phyloP scores from a whole-genome alignment of 2,888 invertebrate genomes.

The Monochamus alternatus region DNA sequence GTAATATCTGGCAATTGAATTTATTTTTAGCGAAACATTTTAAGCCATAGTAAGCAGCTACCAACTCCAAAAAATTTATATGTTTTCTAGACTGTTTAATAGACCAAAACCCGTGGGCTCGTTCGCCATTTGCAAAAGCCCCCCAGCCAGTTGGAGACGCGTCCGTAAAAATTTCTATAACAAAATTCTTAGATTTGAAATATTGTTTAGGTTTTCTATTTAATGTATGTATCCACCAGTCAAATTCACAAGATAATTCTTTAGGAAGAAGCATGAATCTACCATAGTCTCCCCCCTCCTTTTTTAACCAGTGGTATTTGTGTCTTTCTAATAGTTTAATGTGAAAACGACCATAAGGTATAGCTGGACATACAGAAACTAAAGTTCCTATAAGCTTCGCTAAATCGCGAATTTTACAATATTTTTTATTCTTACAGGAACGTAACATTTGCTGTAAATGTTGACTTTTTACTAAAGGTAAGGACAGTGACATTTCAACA shows the following conservation, averaged over 20 bases:
- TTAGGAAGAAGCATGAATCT: slow-evolving; percentile 25
- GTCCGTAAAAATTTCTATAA: slow-evolving; percentile 49
- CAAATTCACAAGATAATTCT: slow-evolving; percentile 27
- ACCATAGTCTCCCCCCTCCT: slow-evolving; percentile 9
- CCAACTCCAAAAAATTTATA: slow-evolving; percentile 51
- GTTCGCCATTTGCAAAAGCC: too few species aligned
- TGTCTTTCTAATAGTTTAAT: too few species aligned
- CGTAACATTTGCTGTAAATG: slow-evolving; percentile 36
- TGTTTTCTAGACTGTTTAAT: slow-evolving; percentile 36
- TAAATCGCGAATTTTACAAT: slow-evolving; percentile 48
- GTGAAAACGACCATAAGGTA: too few species aligned
- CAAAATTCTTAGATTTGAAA: neutral
- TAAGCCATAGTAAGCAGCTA: slow-evolving; percentile 47
- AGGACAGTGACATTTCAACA: neutral
- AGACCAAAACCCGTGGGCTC: slow-evolving; percentile 41
- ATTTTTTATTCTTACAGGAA: neutral
- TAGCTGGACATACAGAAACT: slow-evolving; percentile 49
- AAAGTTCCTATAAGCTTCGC: slow-evolving; percentile 47
- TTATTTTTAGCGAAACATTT: slow-evolving; percentile 49
- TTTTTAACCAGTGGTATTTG: slow-evolving; percentile 36
- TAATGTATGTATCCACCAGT: slow-evolving; percentile 44
- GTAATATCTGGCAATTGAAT: slow-evolving; percentile 40
- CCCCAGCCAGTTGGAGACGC: slow-evolving; percentile 49
- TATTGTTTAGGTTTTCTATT: neutral
- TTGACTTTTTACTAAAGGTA: neutral